Evolutionary conservation across 2,797 vertebrate species (phyloP).

Genomic region (Babyrousa celebensis): DNA sequence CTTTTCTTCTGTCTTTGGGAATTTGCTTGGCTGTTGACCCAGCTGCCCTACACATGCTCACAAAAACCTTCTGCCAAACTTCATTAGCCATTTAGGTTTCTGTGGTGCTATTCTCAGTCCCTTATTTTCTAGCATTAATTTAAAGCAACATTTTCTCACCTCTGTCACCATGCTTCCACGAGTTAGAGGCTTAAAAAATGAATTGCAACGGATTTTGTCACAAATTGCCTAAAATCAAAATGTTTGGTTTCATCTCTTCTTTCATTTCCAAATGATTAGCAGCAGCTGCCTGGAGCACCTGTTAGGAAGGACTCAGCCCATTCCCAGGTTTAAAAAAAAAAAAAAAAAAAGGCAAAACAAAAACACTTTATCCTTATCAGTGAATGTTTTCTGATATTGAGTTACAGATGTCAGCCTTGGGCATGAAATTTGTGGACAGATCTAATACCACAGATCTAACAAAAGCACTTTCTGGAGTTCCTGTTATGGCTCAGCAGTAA

Average conservation of each 20-base stretch:
- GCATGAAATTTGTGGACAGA: neutral
- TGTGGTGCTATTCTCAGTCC: neutral
- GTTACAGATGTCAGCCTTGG: neutral
- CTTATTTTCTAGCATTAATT: slow-evolving; percentile 70
- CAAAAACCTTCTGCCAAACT: slow-evolving; percentile 44
- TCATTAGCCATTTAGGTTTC: slow-evolving; percentile 21
- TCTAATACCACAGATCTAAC: neutral
- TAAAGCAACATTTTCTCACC: slow-evolving; percentile 73
- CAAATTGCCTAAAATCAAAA: slow-evolving; percentile 69
- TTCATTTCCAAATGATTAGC: slow-evolving; percentile 66
- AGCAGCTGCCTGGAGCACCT: neutral
- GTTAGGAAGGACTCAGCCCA: neutral
- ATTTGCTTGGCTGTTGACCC: neutral
- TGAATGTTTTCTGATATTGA: neutral
- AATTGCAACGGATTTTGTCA: slow-evolving; percentile 67
- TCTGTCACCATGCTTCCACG: neutral
- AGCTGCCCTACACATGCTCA: slow-evolving; percentile 19
- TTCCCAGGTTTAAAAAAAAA: neutral
- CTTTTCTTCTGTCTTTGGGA: neutral
- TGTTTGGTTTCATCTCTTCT: slow-evolving; percentile 66
- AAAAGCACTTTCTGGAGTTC: neutral
- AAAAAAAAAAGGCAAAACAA: neutral
- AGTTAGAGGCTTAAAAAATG: slow-evolving; percentile 37
- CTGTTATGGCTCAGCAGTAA: no score
- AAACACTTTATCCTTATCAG: neutral